These are phyloP conservation scores for Prietella phreatophila DNA, from an alignment of 2,113 vertebrate genomes.

Conservation along the genomic window DNA sequence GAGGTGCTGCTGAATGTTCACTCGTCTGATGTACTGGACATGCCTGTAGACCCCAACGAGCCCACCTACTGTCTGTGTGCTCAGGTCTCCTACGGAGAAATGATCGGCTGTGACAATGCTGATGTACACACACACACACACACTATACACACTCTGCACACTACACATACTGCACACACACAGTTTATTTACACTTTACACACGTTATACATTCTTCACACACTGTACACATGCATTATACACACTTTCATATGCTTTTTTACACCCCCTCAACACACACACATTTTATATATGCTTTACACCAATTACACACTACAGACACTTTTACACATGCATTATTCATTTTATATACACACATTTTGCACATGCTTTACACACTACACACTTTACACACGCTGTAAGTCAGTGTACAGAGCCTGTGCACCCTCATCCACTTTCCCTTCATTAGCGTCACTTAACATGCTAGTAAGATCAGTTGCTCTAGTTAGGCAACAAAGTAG, in stretches of 20 bases:
- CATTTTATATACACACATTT: background rate
- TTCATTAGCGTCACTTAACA: background rate
- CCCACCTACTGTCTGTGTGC: constrained; percentile 98
- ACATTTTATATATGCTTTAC: background rate
- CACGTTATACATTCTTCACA: background rate
- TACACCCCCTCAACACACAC: background rate
- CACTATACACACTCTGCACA: background rate
- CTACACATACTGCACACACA: background rate
- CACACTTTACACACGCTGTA: background rate
- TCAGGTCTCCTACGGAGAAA: constrained; percentile 98
- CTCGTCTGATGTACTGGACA: constrained; percentile 95
- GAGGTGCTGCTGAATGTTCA: constrained; percentile 73
- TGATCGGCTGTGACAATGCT: constrained; percentile 98
- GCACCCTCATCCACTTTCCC: too few species aligned
- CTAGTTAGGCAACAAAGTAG: too few species aligned
- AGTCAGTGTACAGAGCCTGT: too few species aligned
- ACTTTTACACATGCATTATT: background rate
- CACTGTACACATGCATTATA: background rate
- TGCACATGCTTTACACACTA: background rate
- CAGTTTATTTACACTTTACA: background rate
- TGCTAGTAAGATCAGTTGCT: background rate
- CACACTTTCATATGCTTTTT: background rate
- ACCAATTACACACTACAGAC: background rate
- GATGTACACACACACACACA: constrained; percentile 78
- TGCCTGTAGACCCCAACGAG: constrained; percentile 98